Evolutionary conservation across 2,888 invertebrate genomes (phyloP).

Genomic region (Choristoneura rosaceana): DNA sequence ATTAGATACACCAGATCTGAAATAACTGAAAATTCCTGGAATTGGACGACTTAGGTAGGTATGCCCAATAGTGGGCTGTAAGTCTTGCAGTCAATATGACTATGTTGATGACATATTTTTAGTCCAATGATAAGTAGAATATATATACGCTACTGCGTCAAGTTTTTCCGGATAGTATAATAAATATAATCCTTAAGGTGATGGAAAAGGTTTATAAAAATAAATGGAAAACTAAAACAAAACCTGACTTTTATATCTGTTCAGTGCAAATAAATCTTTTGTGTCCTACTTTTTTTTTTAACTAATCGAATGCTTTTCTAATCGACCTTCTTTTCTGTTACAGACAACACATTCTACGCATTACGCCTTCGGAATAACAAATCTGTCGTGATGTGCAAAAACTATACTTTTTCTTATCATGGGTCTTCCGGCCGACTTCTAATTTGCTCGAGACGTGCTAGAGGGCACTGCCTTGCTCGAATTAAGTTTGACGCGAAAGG

Average conservation of each 20-base stretch:
- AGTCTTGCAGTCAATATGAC: too few species aligned
- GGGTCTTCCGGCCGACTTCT: conserved; percentile 28
- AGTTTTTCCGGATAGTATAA: too few species aligned
- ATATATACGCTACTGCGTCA: too few species aligned
- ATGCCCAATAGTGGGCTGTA: too few species aligned
- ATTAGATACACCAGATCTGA: conserved; percentile 1
- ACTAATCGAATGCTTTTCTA: neutral
- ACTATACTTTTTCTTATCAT: conserved; percentile 39
- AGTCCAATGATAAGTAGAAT: too few species aligned
- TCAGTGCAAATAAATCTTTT: neutral
- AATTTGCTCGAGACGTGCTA: conserved; percentile 29
- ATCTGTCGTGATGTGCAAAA: conserved; percentile 36
- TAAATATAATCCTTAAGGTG: neutral
- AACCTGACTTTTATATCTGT: neutral
- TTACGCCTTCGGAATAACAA: conserved; percentile 37
- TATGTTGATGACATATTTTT: too few species aligned
- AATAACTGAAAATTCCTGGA: neutral
- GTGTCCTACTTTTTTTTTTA: neutral
- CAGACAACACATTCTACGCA: conserved; percentile 29
- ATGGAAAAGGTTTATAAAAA: neutral
- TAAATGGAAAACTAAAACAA: neutral
- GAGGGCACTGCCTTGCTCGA: conserved; percentile 33
- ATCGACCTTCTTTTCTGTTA: neutral
- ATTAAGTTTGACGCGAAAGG: conserved; percentile 35
- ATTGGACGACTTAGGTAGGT: too few species aligned